These are phyloP conservation scores for Egretta garzetta DNA, from an alignment of 2,113 vertebrate genomes.

Conservation along the genomic window DNA sequence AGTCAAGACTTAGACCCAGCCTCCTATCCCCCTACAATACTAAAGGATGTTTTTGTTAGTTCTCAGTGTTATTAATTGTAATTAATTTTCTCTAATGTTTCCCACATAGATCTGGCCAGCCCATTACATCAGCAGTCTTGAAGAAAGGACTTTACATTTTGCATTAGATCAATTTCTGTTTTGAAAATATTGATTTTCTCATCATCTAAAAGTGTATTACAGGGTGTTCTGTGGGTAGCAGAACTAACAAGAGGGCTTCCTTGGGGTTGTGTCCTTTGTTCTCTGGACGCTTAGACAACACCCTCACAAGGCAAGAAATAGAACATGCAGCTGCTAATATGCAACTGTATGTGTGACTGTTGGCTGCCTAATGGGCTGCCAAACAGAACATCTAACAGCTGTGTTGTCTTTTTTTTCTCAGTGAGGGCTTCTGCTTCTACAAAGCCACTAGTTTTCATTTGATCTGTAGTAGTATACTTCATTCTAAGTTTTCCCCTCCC, in stretches of 20 bases:
- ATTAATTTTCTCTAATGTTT: background rate
- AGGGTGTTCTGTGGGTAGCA: background rate
- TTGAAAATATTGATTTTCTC: slow-evolving; percentile 3
- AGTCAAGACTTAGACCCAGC: background rate
- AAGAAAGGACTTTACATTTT: background rate
- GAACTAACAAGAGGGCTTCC: background rate
- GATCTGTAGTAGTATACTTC: background rate
- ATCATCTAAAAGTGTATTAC: background rate
- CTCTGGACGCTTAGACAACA: background rate
- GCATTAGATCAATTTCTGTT: background rate
- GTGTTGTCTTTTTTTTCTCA: background rate
- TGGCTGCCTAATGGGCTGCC: background rate
- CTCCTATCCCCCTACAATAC: background rate
- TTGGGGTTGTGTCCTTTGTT: background rate
- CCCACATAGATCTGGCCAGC: background rate
- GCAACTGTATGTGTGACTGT: background rate
- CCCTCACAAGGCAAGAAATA: background rate
- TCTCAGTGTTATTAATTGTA: background rate
- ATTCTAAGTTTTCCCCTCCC: background rate
- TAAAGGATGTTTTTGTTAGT: background rate
- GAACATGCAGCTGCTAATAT: background rate
- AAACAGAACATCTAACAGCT: background rate
- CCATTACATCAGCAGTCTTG: background rate
- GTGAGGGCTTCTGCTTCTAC: background rate
- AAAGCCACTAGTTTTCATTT: background rate